These are phyloP conservation scores for Himalopsyche tibetana DNA, from an alignment of 2,888 invertebrate species.

Conservation along the genomic window DNA sequence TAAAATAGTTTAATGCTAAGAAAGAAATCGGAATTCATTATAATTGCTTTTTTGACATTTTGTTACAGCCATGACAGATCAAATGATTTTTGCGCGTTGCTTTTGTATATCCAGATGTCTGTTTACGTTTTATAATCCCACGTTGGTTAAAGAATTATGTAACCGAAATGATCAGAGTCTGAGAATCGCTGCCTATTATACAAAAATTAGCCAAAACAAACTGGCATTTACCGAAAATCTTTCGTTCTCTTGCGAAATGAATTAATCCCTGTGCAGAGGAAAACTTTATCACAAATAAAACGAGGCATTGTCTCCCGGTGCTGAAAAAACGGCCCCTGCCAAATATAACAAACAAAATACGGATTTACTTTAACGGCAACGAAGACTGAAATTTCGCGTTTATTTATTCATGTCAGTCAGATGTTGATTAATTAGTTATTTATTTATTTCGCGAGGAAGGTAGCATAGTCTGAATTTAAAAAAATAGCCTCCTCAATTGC, in stretches of 20 bases:
- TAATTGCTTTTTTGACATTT: too few species aligned
- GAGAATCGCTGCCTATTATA: neutral
- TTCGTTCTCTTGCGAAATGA: constrained; percentile 26
- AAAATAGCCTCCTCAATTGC: neutral
- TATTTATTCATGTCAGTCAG: constrained; percentile 36
- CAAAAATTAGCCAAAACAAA: constrained; percentile 34
- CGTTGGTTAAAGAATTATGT: constrained; percentile 17
- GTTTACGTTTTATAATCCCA: constrained; percentile 13
- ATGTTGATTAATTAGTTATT: constrained; percentile 42
- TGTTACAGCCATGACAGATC: neutral
- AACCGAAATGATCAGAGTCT: constrained; percentile 17
- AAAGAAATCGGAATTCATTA: too few species aligned
- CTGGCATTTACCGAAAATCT: constrained; percentile 43
- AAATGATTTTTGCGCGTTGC: neutral
- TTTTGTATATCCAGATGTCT: neutral
- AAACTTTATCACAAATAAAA: constrained; percentile 41
- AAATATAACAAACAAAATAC: constrained; percentile 33
- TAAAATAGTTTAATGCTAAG: too few species aligned
- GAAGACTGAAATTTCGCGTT: constrained; percentile 32
- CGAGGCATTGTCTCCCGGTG: constrained; percentile 34
- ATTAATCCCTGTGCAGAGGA: constrained; percentile 28
- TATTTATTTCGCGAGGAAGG: constrained; percentile 13
- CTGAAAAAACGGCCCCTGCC: constrained; percentile 31
- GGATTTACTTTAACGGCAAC: constrained; percentile 8
- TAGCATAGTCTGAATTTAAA: neutral